A percentile compares a stretch with the other conserved stretches of the same genome.
phyloP scores from a whole-genome alignment of 1,140 invertebrate genomes.

The Radopholus similis region DNA sequence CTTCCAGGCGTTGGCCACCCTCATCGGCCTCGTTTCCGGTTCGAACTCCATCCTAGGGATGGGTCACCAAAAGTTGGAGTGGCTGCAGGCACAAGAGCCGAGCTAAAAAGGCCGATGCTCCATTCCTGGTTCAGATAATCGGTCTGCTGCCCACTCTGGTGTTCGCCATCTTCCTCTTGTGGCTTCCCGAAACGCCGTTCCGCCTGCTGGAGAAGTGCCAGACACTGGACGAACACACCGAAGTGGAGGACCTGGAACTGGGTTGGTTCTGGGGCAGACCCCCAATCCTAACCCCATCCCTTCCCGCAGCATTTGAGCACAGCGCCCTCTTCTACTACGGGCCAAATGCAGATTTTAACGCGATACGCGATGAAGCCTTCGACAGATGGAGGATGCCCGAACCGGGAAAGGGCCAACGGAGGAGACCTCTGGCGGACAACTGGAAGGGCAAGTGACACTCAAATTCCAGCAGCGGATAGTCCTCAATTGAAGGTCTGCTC shows the following conservation, averaged over 20 bases:
- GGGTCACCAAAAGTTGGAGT: constrained; percentile 10
- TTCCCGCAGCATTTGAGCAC: constrained; percentile 24
- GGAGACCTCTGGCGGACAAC: constrained; percentile 10
- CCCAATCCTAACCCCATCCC: constrained; percentile 18
- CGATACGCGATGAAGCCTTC: constrained; percentile 26
- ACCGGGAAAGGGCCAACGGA: background rate
- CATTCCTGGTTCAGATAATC: constrained; percentile 17
- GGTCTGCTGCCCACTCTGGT: constrained; percentile 5
- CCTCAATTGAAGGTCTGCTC: constrained; percentile 7
- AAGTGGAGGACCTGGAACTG: background rate
- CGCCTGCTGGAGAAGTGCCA: constrained; percentile 10
- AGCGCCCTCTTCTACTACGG: constrained; percentile 24
- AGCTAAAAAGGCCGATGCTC: background rate
- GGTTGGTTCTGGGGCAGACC: constrained; percentile 6
- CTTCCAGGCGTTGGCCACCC: constrained; percentile 24
- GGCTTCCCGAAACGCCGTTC: constrained; percentile 23
- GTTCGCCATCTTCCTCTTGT: constrained; percentile 24
- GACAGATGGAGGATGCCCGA: constrained; percentile 18
- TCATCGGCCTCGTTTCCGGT: constrained; percentile 23
- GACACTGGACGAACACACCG: background rate
- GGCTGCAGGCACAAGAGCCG: constrained; percentile 7
- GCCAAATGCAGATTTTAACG: background rate
- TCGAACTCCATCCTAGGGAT: constrained; percentile 14
- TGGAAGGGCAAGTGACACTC: constrained; percentile 21
- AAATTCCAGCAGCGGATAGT: background rate